Base-by-base conservation (phyloP, 2,888 invertebrate genomes). In the Eupsilia transversa region DNA sequence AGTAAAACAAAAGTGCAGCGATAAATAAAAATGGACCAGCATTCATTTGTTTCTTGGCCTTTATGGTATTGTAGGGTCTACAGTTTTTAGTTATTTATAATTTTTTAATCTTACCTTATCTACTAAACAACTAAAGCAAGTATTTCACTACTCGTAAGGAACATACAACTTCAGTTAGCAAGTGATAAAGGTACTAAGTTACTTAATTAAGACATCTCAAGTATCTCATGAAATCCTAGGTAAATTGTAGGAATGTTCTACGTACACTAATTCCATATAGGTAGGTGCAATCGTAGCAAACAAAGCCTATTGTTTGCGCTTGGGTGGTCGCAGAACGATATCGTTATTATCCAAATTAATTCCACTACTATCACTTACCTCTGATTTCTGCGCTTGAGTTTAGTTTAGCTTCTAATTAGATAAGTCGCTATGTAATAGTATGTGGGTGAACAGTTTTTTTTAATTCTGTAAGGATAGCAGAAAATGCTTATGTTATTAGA, bases 271-370 rank as follows among this genome's bases (percentile, higher is more conserved):
- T 60, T 65, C 27, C 17, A 33, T 35, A 35, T n/a, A 74, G 38
- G 27, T 49, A 54, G 54, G 27, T 54, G n/a, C 12, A 20, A n/a
- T 41, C 30, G 14, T 14, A 27, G 67, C 41, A 35, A 67, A 46
- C 60, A 77, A 67, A 82, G 49, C 78, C 68, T 60, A 64, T 82
- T 78, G 77, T 38, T 43, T 30, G 35, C 69, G 78, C 69, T 41
- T 49, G 78, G n/a, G 20, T 68, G 59, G 38, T 20, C 30, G 20
- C 35, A 35, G 10, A 30, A 35, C 41, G 41, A 77, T 77, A 82
- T 41, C 49, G 61, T 77, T 78, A 78, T 61, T 61, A 82, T 35
- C 67, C 33, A 52, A 67, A 78, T 82, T 82, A 77, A 77, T 83
- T 61, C 60, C 46, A 4, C n/a, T n/a, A 49, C 27, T 67, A 68